Conservation (phyloP, 2,888 invertebrate species). For the Aspidapion aeneum region DNA sequence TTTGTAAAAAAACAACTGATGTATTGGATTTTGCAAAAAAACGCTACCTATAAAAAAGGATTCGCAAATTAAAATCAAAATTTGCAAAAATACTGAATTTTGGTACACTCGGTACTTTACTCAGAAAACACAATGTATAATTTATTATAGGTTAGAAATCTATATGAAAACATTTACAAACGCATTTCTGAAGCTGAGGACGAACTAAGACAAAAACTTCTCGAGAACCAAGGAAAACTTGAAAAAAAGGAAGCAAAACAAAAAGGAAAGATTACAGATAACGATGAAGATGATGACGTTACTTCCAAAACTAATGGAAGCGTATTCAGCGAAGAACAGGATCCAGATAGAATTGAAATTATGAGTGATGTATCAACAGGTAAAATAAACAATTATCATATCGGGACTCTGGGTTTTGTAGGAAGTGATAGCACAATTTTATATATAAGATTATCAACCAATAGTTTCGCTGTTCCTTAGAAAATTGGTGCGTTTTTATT, state of each 20-base stretch:
- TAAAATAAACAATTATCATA: slow-evolving; percentile 8
- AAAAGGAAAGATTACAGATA: slow-evolving; percentile 14
- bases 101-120: no score
- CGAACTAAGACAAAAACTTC: slow-evolving; percentile 27
- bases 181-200: slow-evolving; percentile 26
- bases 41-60: no score
- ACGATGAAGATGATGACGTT: not conserved
- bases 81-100: no score
- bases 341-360: not conserved
- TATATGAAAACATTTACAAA: slow-evolving; percentile 28
- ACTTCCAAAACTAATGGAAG: not conserved
- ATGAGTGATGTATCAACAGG: not conserved
- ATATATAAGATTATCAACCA: no score
- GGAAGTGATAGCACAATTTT: not conserved
- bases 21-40: no score
- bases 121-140: not conserved
- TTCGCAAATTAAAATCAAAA: no score
- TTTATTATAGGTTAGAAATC: slow-evolving; percentile 12
- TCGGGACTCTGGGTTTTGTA: slow-evolving; percentile 1
- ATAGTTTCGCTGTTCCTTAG: no score
- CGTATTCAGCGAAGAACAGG: not conserved
- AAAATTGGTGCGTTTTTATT: no score
- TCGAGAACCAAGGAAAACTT: slow-evolving; percentile 26
- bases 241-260: slow-evolving; percentile 20
- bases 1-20: no score